Conservation (phyloP, 2,797 vertebrate species). For the Coluber constrictor region DNA sequence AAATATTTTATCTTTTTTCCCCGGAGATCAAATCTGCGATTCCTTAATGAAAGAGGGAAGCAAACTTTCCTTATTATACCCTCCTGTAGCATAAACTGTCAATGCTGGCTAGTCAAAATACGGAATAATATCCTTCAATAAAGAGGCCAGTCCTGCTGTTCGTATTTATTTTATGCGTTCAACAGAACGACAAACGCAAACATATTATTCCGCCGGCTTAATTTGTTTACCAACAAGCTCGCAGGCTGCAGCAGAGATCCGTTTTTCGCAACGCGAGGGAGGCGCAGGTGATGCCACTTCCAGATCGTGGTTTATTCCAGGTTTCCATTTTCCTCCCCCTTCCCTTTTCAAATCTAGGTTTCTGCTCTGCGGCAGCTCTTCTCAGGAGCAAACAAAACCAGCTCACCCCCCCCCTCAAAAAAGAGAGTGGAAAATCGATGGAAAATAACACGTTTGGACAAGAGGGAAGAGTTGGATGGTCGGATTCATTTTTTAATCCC, state of each 20-base stretch:
- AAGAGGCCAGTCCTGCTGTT: conserved; percentile 4
- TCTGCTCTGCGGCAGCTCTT: background rate
- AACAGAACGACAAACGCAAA: background rate
- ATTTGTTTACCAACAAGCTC: background rate
- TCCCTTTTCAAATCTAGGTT: background rate
- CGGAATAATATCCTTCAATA: conserved; percentile 10
- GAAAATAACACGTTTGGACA: background rate
- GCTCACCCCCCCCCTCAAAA: background rate
- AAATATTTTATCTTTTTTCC: background rate
- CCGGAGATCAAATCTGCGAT: background rate
- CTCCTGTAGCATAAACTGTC: conserved; percentile 2
- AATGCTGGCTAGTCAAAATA: conserved; percentile 9
- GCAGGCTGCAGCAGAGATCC: background rate
- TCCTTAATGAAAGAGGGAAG: conserved; percentile 3
- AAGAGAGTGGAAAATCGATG: background rate
- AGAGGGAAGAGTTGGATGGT: background rate
- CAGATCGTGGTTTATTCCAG: background rate
- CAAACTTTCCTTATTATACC: background rate
- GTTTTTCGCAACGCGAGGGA: background rate
- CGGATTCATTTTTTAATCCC: background rate
- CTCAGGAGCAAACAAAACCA: background rate
- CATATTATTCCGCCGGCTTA: background rate
- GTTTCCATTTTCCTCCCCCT: background rate
- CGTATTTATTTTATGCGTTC: conserved; percentile 1
- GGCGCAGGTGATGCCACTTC: background rate